These are phyloP conservation scores for Eupsittula cactorum DNA, from an alignment of 2,113 vertebrate species.

Conservation along the genomic window DNA sequence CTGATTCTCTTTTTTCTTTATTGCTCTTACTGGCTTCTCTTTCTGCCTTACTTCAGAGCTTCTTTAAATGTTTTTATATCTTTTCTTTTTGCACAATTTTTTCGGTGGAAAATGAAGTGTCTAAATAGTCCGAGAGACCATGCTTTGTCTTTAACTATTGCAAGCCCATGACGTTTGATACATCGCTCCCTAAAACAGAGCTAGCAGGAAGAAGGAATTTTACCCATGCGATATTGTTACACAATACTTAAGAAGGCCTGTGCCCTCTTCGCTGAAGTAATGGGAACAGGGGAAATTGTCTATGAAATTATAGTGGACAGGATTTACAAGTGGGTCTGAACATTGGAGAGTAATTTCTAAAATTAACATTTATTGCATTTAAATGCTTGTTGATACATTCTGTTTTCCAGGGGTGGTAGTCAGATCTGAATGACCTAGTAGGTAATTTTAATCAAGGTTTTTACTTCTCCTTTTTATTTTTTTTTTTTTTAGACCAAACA, in stretches of 20 bases:
- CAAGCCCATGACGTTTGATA: not conserved
- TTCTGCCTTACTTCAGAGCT: not conserved
- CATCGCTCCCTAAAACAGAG: not conserved
- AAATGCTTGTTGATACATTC: not conserved
- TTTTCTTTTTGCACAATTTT: not conserved
- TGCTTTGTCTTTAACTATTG: not conserved
- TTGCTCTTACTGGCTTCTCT: not conserved
- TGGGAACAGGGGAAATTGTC: not conserved
- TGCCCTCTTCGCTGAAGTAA: not conserved
- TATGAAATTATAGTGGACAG: not conserved
- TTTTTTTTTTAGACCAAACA: not conserved
- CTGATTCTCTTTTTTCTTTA: not conserved
- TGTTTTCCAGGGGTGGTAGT: not conserved
- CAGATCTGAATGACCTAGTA: not conserved
- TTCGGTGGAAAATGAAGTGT: not conserved
- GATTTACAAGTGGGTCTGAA: not conserved
- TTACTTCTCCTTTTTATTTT: not conserved
- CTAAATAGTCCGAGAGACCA: not conserved
- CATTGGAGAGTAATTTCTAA: not conserved
- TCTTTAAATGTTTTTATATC: not conserved
- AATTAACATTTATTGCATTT: not conserved
- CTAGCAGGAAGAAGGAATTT: not conserved
- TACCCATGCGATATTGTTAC: not conserved
- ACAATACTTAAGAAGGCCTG: not conserved
- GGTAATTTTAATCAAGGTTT: not conserved